Conservation (phyloP, 2,797 vertebrate genomes). For the Sylvia borin region DNA sequence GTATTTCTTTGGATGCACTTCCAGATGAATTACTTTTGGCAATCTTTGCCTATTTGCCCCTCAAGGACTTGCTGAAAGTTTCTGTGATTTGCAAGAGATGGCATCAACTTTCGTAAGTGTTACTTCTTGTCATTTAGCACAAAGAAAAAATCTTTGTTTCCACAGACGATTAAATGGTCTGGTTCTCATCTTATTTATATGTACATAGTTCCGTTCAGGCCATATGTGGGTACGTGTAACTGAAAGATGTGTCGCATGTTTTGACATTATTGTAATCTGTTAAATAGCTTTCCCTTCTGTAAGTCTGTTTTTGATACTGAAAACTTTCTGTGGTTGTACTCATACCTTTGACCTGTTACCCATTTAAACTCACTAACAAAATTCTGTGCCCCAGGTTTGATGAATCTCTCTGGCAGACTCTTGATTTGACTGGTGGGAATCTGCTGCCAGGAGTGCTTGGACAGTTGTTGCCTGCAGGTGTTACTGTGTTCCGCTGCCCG, state of each 20-base stretch:
- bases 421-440: conserved; percentile 86
- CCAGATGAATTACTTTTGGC: conserved; percentile 91
- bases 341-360: not conserved
- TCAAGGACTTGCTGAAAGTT: conserved; percentile 84
- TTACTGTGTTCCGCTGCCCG: conserved; percentile 87
- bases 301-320: not conserved
- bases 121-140: not conserved
- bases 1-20: conserved; percentile 86
- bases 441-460: conserved; percentile 80
- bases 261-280: not conserved
- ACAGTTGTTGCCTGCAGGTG: conserved; percentile 82
- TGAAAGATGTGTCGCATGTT: not conserved
- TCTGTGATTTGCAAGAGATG: conserved; percentile 86
- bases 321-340: not conserved
- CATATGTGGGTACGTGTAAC: not conserved
- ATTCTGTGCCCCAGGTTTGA: conserved; percentile 80
- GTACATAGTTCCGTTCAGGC: not conserved
- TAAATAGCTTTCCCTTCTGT: not conserved
- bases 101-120: conserved; percentile 87
- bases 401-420: conserved; percentile 90
- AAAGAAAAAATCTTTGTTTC: not conserved
- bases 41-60: conserved; percentile 83
- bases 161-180: not conserved
- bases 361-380: not conserved
- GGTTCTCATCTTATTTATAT: not conserved